Percentiles rank a stretch among this genome's conserved stretches.
These are phyloP conservation scores for Caenorhabditis briggsae DNA, from an alignment of 1,140 invertebrate genomes.

Conservation along the genomic window DNA sequence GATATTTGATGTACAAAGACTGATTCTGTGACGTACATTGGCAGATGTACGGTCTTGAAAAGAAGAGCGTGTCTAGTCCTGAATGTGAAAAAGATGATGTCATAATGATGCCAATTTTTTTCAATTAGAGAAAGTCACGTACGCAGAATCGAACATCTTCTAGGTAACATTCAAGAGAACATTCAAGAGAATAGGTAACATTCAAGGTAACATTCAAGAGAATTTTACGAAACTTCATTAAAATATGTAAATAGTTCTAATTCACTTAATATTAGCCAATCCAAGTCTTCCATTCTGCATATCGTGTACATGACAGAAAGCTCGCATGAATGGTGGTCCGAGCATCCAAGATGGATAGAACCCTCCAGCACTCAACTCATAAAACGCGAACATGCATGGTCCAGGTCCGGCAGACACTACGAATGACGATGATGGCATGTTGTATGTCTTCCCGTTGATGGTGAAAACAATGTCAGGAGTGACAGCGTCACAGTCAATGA, in stretches of 20 bases:
- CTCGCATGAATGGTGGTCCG: conserved; percentile 69
- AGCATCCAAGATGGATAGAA: conserved; percentile 68
- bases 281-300: conserved; percentile 58
- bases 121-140: no score
- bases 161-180: no score
- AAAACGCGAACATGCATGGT: conserved; percentile 67
- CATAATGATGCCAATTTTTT: not conserved
- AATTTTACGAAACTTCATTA: no score
- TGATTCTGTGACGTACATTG: not conserved
- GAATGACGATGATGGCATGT: conserved; percentile 58
- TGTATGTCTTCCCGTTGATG: conserved; percentile 66
- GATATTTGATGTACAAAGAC: no score
- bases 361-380: conserved; percentile 61
- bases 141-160: no score
- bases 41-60: not conserved
- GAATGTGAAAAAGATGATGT: not conserved
- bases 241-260: no score
- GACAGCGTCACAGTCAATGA: conserved; percentile 67
- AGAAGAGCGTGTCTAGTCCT: not conserved
- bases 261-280: not conserved
- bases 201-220: no score
- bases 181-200: no score
- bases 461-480: conserved; percentile 66
- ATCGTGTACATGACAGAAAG: conserved; percentile 66
- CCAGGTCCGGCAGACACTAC: conserved; percentile 60